Evolutionary conservation across 1,140 invertebrate species (phyloP).

Genomic region (Drosophila carrolli): DNA sequence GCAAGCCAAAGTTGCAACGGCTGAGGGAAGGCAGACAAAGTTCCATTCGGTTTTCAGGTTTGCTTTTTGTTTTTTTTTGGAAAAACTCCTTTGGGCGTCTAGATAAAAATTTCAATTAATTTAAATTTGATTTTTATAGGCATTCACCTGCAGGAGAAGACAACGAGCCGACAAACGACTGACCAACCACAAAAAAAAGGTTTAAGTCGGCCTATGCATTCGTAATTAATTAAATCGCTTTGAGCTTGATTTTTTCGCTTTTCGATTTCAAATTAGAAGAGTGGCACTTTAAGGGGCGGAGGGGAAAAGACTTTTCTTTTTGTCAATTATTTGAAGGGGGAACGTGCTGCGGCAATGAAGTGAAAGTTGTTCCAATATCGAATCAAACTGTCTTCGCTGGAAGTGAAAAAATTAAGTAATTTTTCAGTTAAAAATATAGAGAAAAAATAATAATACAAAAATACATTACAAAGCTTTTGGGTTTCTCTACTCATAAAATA

Average conservation of each 20-base stretch:
- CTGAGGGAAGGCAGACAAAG: conserved; percentile 12
- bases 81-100: conserved; percentile 40
- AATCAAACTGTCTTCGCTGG: conserved; percentile 54
- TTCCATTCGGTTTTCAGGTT: conserved; percentile 28
- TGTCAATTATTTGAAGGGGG: conserved; percentile 69
- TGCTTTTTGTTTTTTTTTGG: conserved; percentile 25
- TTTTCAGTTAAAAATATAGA: conserved; percentile 49
- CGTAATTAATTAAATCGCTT: conserved; percentile 75
- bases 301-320: conserved; percentile 60
- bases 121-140: conserved; percentile 68
- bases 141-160: conserved; percentile 61
- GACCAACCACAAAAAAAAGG: conserved; percentile 22
- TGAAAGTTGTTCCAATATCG: conserved; percentile 73
- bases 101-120: conserved; percentile 71
- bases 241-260: conserved; percentile 47
- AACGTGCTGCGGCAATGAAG: conserved; percentile 61
- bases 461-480: conserved; percentile 35
- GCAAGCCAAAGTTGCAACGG: conserved; percentile 8
- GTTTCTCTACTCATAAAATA: conserved; percentile 23
- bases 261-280: conserved; percentile 43
- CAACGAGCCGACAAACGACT: conserved; percentile 3
- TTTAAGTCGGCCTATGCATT: conserved; percentile 57
- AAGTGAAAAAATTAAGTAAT: conserved; percentile 69
- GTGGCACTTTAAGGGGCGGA: conserved; percentile 15
- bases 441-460: conserved; percentile 28